phyloP scores from a whole-genome alignment of 2,113 vertebrate species.

The Pristiophorus japonicus region DNA sequence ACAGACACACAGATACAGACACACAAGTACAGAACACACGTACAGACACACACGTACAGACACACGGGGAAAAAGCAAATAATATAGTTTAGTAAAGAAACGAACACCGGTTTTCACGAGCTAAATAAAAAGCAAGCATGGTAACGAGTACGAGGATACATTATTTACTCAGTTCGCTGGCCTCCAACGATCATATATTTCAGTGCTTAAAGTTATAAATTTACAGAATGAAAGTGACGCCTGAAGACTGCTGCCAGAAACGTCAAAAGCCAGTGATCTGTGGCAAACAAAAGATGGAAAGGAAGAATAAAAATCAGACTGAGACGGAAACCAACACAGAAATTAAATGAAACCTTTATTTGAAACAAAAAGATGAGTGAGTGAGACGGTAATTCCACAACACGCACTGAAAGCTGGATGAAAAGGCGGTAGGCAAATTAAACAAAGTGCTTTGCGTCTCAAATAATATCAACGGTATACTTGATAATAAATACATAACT shows the following conservation, averaged over 20 bases:
- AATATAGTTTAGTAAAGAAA: too few relatives aligned
- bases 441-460: not conserved
- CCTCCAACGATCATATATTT: not conserved
- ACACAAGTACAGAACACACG: too few relatives aligned
- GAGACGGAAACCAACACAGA: constrained; percentile 19
- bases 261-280: not conserved
- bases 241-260: not conserved
- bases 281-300: constrained; percentile 36
- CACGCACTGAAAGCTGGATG: not conserved
- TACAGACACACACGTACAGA: too few relatives aligned
- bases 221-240: not conserved
- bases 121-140: too few relatives aligned
- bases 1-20: too few relatives aligned
- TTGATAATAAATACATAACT: not conserved
- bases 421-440: not conserved
- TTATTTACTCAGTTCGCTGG: not conserved
- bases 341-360: constrained; percentile 39
- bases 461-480: not conserved
- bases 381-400: not conserved
- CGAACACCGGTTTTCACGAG: too few relatives aligned
- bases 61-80: not conserved
- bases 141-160: not conserved
- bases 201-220: not conserved
- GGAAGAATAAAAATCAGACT: not conserved
- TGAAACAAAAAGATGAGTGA: not conserved